Percentiles rank a stretch among this genome's conserved stretches.
Conservation (phyloP, 1,140 invertebrate genomes). For the Trinorchestia longiramus region DNA sequence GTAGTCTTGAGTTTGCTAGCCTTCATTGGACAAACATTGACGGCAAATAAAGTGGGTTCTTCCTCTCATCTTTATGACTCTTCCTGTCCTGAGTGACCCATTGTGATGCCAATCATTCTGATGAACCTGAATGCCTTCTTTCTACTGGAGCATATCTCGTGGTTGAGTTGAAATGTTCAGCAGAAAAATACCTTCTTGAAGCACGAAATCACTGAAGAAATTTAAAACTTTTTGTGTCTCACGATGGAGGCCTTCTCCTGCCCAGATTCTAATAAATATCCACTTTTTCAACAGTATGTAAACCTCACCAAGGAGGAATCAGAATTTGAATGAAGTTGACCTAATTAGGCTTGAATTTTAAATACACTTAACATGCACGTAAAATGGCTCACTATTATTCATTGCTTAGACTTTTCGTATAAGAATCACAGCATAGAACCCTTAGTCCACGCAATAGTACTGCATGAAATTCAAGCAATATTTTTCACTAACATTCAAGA, state of each 20-base stretch:
- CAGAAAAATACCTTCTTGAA: not conserved
- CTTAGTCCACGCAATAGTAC: no score
- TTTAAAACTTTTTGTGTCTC: not conserved
- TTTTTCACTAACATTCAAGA: no score
- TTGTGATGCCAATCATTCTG: slow-evolving; percentile 28
- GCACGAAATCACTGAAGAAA: not conserved
- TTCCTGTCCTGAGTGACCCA: slow-evolving; percentile 27
- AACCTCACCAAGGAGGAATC: not conserved
- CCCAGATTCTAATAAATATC: not conserved
- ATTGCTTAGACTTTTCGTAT: no score
- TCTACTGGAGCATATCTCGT: not conserved
- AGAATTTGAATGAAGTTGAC: not conserved
- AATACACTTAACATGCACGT: no score
- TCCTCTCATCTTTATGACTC: slow-evolving; percentile 20
- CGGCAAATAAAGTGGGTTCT: slow-evolving; percentile 41
- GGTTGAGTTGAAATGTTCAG: not conserved
- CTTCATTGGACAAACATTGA: slow-evolving; percentile 42
- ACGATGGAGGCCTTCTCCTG: not conserved
- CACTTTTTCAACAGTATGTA: not conserved
- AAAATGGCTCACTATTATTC: no score
- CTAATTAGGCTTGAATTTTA: no score
- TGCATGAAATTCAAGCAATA: no score
- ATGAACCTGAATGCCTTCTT: slow-evolving; percentile 24
- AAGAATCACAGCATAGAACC: no score
- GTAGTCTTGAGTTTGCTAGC: not conserved